Conservation (phyloP, 2,888 invertebrate genomes). For the Pimpla rufipes region DNA sequence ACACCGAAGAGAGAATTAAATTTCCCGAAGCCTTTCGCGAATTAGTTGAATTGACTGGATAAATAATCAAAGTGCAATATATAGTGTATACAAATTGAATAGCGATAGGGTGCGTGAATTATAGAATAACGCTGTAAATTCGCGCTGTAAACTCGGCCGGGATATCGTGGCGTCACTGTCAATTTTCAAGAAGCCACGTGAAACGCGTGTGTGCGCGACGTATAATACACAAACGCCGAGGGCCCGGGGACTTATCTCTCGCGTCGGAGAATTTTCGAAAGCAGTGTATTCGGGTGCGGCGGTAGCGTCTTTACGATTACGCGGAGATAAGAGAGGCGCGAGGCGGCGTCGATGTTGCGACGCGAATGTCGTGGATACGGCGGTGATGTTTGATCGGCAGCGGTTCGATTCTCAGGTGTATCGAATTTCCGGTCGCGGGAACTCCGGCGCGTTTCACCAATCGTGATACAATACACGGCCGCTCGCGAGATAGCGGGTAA, state of each 20-base stretch:
- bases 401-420: constrained; percentile 10
- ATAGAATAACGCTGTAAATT: too few relatives aligned
- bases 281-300: neutral
- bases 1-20: neutral
- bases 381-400: constrained; percentile 12
- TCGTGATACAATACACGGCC: constrained; percentile 8
- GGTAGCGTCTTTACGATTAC: neutral
- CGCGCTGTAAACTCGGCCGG: too few relatives aligned
- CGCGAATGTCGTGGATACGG: neutral
- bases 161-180: neutral
- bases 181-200: neutral
- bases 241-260: neutral
- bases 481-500: constrained; percentile 43
- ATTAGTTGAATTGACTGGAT: neutral
- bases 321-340: neutral
- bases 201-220: neutral
- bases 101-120: too few relatives aligned
- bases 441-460: too few relatives aligned
- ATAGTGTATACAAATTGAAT: neutral
- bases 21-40: neutral
- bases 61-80: neutral
- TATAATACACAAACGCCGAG: neutral
- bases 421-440: neutral
- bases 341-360: neutral
- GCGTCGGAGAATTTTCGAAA: constrained; percentile 1